Conservation (phyloP, 2,888 invertebrate species). For the Heliconius charithonia region DNA sequence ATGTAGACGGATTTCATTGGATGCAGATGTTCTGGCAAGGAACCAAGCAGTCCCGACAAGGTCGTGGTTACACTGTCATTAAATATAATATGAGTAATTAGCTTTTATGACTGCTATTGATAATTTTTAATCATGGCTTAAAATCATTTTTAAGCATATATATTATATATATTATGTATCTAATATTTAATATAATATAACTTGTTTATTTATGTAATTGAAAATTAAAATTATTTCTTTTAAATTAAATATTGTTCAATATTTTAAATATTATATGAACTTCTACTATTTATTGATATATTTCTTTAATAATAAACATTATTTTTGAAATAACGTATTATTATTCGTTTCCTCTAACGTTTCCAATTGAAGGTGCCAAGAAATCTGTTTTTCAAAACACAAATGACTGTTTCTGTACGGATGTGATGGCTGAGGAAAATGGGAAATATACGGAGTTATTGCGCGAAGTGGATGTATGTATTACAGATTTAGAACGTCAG, state of each 20-base stretch:
- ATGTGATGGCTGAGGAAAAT: constrained; percentile 71
- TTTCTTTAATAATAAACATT: not conserved
- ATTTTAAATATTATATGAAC: not conserved
- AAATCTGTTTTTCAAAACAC: constrained; percentile 54
- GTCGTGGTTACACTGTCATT: constrained; percentile 53
- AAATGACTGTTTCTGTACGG: constrained; percentile 65
- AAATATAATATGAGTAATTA: constrained; percentile 34
- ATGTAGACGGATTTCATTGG: constrained; percentile 44
- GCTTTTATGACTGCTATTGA: constrained; percentile 16
- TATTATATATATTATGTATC: not conserved
- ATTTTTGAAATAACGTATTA: not conserved
- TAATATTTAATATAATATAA: no score
- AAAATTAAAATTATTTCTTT: not conserved
- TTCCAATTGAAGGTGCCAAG: constrained; percentile 40
- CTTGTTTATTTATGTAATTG: not conserved
- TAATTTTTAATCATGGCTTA: constrained; percentile 1
- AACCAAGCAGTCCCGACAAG: constrained; percentile 63
- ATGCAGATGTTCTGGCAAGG: constrained; percentile 60
- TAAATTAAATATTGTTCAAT: no score
- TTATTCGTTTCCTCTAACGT: not conserved
- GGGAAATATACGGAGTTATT: constrained; percentile 79
- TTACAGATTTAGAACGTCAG: constrained; percentile 80
- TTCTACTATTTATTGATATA: not conserved
- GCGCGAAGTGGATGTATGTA: constrained; percentile 67
- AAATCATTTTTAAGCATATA: not conserved